Conservation (phyloP, 92 coral and sea anemone genomes). For the Actinernus sp. region DNA sequence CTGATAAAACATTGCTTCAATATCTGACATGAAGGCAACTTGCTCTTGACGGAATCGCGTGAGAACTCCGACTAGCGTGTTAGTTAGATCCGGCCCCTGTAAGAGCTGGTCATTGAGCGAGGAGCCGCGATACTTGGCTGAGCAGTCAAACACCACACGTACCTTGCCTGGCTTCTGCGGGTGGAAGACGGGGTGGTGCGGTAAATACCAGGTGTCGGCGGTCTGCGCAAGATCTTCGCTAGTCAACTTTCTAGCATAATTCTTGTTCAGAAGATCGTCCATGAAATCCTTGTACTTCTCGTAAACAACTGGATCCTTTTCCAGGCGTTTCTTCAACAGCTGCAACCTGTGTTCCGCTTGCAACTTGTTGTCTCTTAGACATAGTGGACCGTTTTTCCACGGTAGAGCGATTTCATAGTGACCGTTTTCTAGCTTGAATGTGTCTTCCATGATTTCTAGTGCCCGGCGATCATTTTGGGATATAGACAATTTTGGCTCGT, state of each 20-base stretch:
- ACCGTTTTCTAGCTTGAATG: too few relatives aligned
- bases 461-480: too few relatives aligned
- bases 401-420: conserved; percentile 63
- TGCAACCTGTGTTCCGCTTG: conserved; percentile 46
- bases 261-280: conserved; percentile 43
- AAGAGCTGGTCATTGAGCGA: too few relatives aligned
- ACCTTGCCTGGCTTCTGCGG: conserved; percentile 51
- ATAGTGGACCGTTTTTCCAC: conserved; percentile 53
- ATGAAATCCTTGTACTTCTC: conserved; percentile 47
- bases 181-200: conserved; percentile 51
- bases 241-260: conserved; percentile 48
- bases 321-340: conserved; percentile 23
- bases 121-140: too few relatives aligned
- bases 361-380: conserved; percentile 30
- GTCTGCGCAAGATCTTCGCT: not conserved
- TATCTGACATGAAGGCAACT: too few relatives aligned
- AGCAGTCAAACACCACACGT: too few relatives aligned
- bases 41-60: too few relatives aligned
- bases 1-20: conserved; percentile 45
- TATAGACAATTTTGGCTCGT: too few relatives aligned
- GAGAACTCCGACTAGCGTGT: conserved; percentile 57
- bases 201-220: conserved; percentile 37
- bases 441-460: too few relatives aligned
- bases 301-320: conserved; percentile 14
- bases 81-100: too few relatives aligned